Conservation (phyloP, 2,888 invertebrate species). For the Xanthorhoe designata region DNA sequence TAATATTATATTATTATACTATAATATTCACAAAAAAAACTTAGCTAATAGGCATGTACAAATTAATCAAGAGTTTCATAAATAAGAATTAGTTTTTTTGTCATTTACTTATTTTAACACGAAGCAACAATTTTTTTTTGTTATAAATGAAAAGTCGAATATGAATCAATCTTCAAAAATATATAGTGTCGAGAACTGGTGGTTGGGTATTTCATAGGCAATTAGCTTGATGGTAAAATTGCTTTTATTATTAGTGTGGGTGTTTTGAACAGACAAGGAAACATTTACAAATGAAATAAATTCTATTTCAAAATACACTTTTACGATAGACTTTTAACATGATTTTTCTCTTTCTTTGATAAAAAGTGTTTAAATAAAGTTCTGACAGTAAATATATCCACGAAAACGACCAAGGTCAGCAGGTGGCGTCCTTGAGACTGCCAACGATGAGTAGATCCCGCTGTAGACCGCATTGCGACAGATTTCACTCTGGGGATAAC, state of each 20-base stretch:
- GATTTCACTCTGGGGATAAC: constrained; percentile 5
- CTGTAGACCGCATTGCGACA: constrained; percentile 31
- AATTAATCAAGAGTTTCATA: too few relatives aligned
- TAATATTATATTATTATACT: too few relatives aligned
- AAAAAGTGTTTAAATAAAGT: neutral
- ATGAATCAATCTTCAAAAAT: neutral
- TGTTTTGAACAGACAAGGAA: constrained; percentile 24
- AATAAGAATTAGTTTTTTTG: too few relatives aligned
- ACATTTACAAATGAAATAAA: constrained; percentile 14
- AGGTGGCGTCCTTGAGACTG: constrained; percentile 18
- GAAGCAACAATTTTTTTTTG: too few relatives aligned
- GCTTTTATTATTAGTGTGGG: constrained; percentile 37
- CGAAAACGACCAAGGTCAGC: constrained; percentile 5
- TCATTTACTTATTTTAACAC: too few relatives aligned
- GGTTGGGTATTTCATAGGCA: constrained; percentile 19
- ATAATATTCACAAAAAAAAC: too few relatives aligned
- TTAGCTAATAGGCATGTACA: too few relatives aligned
- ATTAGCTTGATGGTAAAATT: constrained; percentile 41
- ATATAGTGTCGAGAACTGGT: constrained; percentile 8
- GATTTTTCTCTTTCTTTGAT: too few relatives aligned
- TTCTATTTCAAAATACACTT: constrained; percentile 8
- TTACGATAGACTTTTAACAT: neutral
- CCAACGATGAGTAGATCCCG: constrained; percentile 6
- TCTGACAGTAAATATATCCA: neutral
- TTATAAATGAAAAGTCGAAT: too few relatives aligned